phyloP scores from a whole-genome alignment of 2,888 invertebrate species.

The Drosophila nr. perissopoda region DNA sequence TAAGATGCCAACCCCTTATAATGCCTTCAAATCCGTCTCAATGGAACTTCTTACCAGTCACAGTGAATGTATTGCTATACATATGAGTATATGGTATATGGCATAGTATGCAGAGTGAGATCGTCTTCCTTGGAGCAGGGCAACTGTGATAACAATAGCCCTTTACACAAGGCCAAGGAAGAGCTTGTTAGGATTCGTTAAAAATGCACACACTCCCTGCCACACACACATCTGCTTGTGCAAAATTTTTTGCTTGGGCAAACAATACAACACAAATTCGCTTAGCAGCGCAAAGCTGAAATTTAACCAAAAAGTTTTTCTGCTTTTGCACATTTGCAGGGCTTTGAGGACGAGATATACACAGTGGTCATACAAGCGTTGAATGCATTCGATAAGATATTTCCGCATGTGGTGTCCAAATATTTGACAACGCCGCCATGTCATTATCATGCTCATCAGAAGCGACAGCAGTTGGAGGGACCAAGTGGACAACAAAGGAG shows the following conservation, averaged over 20 bases:
- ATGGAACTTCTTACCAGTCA: constrained; percentile 71
- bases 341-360: constrained; percentile 85
- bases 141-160: constrained; percentile 76
- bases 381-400: constrained; percentile 84
- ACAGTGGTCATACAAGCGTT: constrained; percentile 85
- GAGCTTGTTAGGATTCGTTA: constrained; percentile 81
- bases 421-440: constrained; percentile 83
- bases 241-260: constrained; percentile 77
- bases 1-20: constrained; percentile 71
- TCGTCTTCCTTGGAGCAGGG: constrained; percentile 55
- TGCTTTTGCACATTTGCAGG: constrained; percentile 71
- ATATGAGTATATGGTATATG: neutral
- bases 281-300: constrained; percentile 67
- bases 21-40: constrained; percentile 78
- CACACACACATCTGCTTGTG: constrained; percentile 47
- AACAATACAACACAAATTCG: constrained; percentile 82
- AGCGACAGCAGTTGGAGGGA: constrained; percentile 56
- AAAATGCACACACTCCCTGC: constrained; percentile 66
- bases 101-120: constrained; percentile 31
- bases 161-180: constrained; percentile 60
- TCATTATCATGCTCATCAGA: constrained; percentile 77
- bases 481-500: constrained; percentile 76
- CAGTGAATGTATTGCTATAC: neutral
- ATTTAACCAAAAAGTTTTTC: constrained; percentile 62
- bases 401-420: constrained; percentile 84